These are phyloP conservation scores for Phthorimaea operculella DNA, from an alignment of 1,140 invertebrate species.

Conservation along the genomic window DNA sequence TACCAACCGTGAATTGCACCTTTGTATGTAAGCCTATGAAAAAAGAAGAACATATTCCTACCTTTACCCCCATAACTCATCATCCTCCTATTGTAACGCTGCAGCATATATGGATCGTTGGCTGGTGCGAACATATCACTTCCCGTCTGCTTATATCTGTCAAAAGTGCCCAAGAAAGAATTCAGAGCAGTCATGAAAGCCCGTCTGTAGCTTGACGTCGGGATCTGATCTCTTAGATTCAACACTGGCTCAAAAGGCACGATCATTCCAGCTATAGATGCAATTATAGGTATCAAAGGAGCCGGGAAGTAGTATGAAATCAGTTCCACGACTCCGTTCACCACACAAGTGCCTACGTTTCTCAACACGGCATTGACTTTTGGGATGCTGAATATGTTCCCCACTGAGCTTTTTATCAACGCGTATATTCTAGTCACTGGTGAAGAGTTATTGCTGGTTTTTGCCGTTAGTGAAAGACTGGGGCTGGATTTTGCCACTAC, in stretches of 20 bases:
- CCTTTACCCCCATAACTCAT: conserved; percentile 14
- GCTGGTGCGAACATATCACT: conserved; percentile 10
- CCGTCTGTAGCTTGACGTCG: conserved; percentile 49
- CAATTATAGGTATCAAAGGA: conserved; percentile 49
- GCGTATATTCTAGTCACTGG: too few species aligned
- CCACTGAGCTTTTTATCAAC: too few species aligned
- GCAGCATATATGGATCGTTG: conserved; percentile 53
- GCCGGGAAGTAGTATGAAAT: conserved; percentile 48
- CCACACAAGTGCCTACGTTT: conserved; percentile 51
- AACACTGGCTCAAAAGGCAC: conserved; percentile 56
- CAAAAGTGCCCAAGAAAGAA: conserved; percentile 48
- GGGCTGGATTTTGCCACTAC: too few species aligned
- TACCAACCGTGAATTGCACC: too few species aligned
- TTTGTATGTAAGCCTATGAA: too few species aligned
- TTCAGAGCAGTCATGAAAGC: conserved; percentile 45
- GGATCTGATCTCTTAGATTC: conserved; percentile 43
- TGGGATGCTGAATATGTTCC: too few species aligned
- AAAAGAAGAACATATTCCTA: too few species aligned
- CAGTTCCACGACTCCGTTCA: conserved; percentile 53
- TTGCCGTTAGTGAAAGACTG: too few species aligned
- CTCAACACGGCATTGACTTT: conserved; percentile 39
- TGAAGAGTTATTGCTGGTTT: too few species aligned
- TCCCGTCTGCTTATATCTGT: conserved; percentile 37
- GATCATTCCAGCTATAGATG: conserved; percentile 47
- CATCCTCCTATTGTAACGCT: conserved; percentile 47